Conservation (phyloP, 2,113 vertebrate species). For the Heterochromis multidens region DNA sequence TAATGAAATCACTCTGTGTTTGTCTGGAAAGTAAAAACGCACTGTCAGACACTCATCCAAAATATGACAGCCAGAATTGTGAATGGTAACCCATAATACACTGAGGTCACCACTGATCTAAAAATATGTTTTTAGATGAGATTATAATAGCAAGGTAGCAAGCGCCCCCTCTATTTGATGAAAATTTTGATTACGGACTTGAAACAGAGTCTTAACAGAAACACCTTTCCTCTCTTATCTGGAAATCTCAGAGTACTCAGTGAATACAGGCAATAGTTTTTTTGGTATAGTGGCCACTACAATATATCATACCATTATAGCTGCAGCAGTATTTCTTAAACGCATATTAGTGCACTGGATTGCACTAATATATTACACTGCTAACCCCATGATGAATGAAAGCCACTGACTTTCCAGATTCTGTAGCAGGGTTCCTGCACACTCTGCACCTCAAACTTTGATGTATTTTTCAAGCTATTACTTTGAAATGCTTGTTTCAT, state of each 20-base stretch:
- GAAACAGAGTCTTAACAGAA: not conserved
- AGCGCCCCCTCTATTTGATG: not conserved
- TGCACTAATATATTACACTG: conserved; percentile 22
- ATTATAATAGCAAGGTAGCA: not conserved
- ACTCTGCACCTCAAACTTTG: not conserved
- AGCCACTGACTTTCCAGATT: not conserved
- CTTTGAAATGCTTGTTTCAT: not conserved
- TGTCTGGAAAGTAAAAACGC: not conserved
- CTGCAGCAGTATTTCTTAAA: not conserved
- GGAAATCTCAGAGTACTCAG: not conserved
- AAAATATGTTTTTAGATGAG: not conserved
- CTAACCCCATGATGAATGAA: conserved; percentile 42
- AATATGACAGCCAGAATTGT: not conserved
- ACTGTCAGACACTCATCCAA: not conserved
- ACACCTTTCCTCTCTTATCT: not conserved
- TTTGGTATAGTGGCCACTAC: not conserved
- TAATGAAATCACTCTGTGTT: not conserved
- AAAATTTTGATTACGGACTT: not conserved
- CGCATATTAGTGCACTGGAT: not conserved
- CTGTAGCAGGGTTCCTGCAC: conserved; percentile 18
- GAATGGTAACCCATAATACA: not conserved
- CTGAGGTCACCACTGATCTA: not conserved
- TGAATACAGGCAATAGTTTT: not conserved
- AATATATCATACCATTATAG: not conserved
- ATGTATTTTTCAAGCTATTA: not conserved